phyloP scores from a whole-genome alignment of 2,888 invertebrate genomes.

The Andricus quercusramuli region DNA sequence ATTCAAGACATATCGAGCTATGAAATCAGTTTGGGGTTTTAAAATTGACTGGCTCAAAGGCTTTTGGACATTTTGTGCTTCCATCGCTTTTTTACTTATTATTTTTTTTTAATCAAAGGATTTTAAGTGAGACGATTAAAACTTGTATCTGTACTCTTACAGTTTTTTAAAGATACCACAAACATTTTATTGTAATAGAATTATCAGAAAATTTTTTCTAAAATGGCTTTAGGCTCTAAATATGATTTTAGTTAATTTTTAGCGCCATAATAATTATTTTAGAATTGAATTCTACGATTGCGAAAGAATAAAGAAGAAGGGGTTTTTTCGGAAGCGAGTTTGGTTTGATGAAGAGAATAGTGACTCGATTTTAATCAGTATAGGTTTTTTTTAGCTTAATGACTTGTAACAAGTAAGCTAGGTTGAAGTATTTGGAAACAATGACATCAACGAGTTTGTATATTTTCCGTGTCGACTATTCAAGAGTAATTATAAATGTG shows the following conservation, averaged over 20 bases:
- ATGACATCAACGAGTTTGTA: slow-evolving; percentile 52
- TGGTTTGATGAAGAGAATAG: slow-evolving; percentile 11
- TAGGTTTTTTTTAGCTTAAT: slow-evolving; percentile 38
- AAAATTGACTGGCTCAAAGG: not conserved
- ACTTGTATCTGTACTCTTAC: not conserved
- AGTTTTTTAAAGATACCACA: not conserved
- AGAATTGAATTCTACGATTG: not conserved
- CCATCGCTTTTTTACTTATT: not conserved
- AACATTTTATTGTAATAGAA: not conserved
- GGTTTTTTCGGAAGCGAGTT: slow-evolving; percentile 17
- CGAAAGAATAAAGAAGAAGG: not conserved
- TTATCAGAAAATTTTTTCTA: not conserved
- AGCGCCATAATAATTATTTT: not conserved
- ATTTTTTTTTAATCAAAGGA: too few species aligned
- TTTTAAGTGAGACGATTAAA: too few species aligned
- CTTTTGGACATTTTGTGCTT: not conserved
- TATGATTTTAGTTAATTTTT: too few species aligned
- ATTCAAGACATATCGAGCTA: not conserved
- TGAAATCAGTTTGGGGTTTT: not conserved
- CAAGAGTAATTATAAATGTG: slow-evolving; percentile 39
- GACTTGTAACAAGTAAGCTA: slow-evolving; percentile 30
- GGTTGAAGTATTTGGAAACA: slow-evolving; percentile 35
- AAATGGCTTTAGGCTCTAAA: not conserved
- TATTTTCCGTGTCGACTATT: slow-evolving; percentile 58
- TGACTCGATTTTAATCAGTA: slow-evolving; percentile 34